phyloP scores from a whole-genome alignment of 2,888 invertebrate species.

The Muscina levida region DNA sequence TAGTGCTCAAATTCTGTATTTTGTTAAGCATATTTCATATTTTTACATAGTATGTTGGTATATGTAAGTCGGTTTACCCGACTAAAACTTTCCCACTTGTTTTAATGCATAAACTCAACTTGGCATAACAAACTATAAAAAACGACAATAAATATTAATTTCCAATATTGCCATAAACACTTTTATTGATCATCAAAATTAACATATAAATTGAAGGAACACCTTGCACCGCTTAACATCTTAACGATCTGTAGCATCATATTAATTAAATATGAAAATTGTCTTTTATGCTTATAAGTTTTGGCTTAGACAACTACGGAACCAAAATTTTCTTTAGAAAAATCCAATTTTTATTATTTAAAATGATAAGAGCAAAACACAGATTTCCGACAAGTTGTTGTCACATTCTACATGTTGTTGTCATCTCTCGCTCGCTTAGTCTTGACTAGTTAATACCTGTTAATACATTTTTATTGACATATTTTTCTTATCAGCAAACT shows the following conservation, averaged over 20 bases:
- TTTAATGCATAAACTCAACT: too few species aligned
- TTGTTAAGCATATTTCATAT: too few species aligned
- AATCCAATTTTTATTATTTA: not conserved
- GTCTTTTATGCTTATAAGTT: constrained; percentile 19
- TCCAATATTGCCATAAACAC: constrained; percentile 18
- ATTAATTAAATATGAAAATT: constrained; percentile 15
- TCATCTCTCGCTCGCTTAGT: not conserved
- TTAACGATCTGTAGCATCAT: too few species aligned
- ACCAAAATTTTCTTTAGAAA: not conserved
- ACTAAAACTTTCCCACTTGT: too few species aligned
- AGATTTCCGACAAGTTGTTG: not conserved
- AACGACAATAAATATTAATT: constrained; percentile 3
- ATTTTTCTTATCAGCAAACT: constrained; percentile 24
- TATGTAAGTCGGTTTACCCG: too few species aligned
- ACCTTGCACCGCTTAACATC: not conserved
- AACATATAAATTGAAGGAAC: constrained; percentile 28
- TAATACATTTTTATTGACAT: constrained; percentile 38
- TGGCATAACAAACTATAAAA: too few species aligned
- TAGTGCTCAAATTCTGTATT: too few species aligned
- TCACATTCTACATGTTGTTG: not conserved
- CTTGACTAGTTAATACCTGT: constrained; percentile 12
- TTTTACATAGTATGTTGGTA: too few species aligned
- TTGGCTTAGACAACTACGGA: not conserved
- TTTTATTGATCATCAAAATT: constrained; percentile 24
- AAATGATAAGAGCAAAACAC: constrained; percentile 5